Percentiles rank a stretch among this genome's conserved stretches.
These are phyloP conservation scores for Perca schrenkii DNA, from an alignment of 2,113 vertebrate genomes.

Conservation along the genomic window DNA sequence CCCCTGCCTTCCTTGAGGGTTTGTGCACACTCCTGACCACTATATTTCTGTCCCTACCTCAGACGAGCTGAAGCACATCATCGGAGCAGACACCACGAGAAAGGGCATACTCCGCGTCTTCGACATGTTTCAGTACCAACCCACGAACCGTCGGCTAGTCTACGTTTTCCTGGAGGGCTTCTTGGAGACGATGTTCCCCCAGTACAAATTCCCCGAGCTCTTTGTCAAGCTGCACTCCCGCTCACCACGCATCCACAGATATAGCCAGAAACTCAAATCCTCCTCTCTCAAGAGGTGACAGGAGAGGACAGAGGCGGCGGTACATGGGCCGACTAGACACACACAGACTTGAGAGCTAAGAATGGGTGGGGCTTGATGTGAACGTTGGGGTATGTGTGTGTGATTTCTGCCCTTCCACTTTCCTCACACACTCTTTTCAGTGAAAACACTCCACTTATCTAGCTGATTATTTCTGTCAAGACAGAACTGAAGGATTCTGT, in stretches of 20 bases:
- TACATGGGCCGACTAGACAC: constrained; percentile 42
- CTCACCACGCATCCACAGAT: constrained; percentile 92
- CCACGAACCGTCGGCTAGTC: constrained; percentile 95
- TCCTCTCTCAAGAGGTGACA: constrained; percentile 98
- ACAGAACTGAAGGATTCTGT: constrained; percentile 40
- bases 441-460: constrained; percentile 64
- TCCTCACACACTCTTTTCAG: constrained; percentile 35
- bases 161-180: constrained; percentile 98
- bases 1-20: background rate
- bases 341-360: constrained; percentile 44
- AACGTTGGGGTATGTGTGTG: constrained; percentile 26
- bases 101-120: constrained; percentile 98
- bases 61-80: constrained; percentile 89
- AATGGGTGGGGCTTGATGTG: constrained; percentile 27
- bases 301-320: constrained; percentile 62
- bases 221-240: constrained; percentile 97
- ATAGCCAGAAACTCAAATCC: constrained; percentile 92
- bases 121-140: constrained; percentile 98
- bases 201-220: constrained; percentile 97
- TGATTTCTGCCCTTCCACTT: constrained; percentile 54
- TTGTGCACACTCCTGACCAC: background rate
- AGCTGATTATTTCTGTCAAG: constrained; percentile 27
- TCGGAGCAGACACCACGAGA: constrained; percentile 90
- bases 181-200: constrained; percentile 97
- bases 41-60: background rate